Percentiles rank a stretch among this genome's conserved stretches.
These are phyloP conservation scores for Phorcus lineatus DNA, from an alignment of 2,888 invertebrate species.

Conservation along the genomic window DNA sequence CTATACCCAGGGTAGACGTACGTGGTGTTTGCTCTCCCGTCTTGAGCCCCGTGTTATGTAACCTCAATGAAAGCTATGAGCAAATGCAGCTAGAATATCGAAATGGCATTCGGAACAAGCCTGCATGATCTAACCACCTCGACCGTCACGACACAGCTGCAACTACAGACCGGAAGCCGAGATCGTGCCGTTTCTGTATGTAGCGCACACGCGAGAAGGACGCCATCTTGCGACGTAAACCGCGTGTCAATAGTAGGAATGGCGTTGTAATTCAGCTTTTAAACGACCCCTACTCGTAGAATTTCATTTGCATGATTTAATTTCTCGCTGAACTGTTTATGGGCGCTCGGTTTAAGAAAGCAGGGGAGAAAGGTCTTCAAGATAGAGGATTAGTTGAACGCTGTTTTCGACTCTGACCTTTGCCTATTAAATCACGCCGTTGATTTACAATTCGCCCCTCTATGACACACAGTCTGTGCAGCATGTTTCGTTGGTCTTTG, in stretches of 20 bases:
- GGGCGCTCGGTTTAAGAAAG: background rate
- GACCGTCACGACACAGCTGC: background rate
- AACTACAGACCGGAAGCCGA: background rate
- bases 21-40: no score
- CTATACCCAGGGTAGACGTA: no score
- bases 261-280: background rate
- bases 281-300: constrained; percentile 6
- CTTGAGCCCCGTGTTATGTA: no score
- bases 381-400: background rate
- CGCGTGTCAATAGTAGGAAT: background rate
- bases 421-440: background rate
- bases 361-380: background rate
- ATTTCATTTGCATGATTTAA: constrained; percentile 13
- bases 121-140: background rate
- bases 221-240: background rate
- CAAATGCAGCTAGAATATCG: no score
- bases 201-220: constrained; percentile 2
- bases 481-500: background rate
- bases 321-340: constrained; percentile 13
- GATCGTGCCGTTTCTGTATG: background rate
- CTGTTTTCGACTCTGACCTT: background rate
- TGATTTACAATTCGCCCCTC: background rate
- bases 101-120: background rate
- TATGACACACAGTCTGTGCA: background rate
- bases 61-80: no score